Evolutionary conservation across 2,888 invertebrate species (phyloP), one percentile per base, ranked within the genome.

Genomic region (Tiliacea aurago): DNA sequence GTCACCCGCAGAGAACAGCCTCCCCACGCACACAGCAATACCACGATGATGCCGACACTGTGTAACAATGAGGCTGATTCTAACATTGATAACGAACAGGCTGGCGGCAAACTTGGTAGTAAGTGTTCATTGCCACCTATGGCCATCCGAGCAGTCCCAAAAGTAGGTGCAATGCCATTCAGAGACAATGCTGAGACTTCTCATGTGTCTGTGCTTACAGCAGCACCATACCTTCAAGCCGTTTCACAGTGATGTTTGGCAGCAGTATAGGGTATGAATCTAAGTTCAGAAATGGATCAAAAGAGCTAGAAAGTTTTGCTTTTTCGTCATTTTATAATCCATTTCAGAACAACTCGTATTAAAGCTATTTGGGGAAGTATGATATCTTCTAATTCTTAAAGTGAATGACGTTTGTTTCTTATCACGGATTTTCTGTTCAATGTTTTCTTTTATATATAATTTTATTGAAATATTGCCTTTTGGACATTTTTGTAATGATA

Each of bases 401-500:
- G 62, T 37, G 2, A 18, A 15, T 37, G 23, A 65, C 56, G 1
- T 78, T 77, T 62, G 56, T 72, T 47, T 62, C 45, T 13, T 18
- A 55, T 3, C 61, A 61, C 18, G 10, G 4, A 37, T 28, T 41
- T 47, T 49, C 3, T 28, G 18, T n/a, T 43, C 33, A 20, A 11
- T 41, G 4, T 61, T 15, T 58, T 33, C 11, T 47, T 61, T 6
- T 18, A 2, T 28, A 76, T 53, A 76, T 63, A 73, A 82, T 81
- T 78, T 86, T 80, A 84, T 85, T 86, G 89, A 89, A 93, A 94
- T 93, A 94, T 92, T 94, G 94, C 94, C 94, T 94, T 94, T 94
- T 94, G 94, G 94, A 94, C 94, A 45, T 81, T 53, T 69, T 76
- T 71, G 43, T 84, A 61, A 84, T 77, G 74, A 73, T 76, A 70